These are phyloP conservation scores for Scolopax bukidnonensis DNA, from an alignment of 2,797 vertebrate genomes.

Conservation along the genomic window DNA sequence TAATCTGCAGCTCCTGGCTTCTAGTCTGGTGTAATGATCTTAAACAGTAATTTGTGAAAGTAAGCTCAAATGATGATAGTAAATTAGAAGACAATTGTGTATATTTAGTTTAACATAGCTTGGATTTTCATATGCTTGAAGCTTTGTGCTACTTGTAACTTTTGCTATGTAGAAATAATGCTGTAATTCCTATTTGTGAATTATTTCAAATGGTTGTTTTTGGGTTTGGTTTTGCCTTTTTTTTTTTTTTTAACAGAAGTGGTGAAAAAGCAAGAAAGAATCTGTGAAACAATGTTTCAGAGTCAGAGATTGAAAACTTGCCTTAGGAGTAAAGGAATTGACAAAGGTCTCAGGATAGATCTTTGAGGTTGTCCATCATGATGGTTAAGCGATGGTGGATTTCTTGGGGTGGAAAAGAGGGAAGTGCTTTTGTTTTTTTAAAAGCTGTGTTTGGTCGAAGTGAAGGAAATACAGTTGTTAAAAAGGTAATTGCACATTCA, in stretches of 20 bases:
- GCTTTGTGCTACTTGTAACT: not conserved
- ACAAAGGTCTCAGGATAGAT: not conserved
- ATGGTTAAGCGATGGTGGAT: not conserved
- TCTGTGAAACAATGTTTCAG: not conserved
- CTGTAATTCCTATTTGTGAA: not conserved
- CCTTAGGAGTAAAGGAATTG: not conserved
- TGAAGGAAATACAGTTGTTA: not conserved
- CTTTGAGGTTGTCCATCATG: not conserved
- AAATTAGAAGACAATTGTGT: not conserved
- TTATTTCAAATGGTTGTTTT: not conserved
- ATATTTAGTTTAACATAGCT: not conserved
- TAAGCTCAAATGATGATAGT: not conserved
- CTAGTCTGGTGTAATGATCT: not conserved
- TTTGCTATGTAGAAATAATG: not conserved
- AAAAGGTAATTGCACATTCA: not conserved
- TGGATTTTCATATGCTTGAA: not conserved
- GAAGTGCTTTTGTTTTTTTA: not conserved
- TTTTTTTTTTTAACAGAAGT: not conserved
- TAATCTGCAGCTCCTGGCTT: not conserved
- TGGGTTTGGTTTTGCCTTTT: too few species aligned
- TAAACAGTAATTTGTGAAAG: not conserved
- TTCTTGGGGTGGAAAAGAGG: not conserved
- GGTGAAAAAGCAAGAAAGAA: too few species aligned
- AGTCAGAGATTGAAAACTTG: not conserved
- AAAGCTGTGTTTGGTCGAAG: not conserved